Evolutionary conservation across 1,140 invertebrate genomes (phyloP).

Genomic region (Holcopasites calliopsidis): DNA sequence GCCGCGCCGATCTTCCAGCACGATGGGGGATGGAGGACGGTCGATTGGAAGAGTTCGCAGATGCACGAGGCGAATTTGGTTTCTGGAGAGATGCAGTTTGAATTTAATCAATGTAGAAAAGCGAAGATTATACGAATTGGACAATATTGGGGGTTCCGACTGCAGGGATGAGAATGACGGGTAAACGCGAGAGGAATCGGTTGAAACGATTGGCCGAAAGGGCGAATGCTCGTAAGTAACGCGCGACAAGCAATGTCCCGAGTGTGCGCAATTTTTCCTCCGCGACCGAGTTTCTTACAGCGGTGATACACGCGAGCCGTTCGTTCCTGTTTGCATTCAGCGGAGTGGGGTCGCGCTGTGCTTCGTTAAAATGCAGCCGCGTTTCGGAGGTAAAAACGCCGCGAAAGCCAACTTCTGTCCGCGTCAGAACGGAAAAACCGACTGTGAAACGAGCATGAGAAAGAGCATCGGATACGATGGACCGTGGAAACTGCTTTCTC

Average conservation of each 20-base stretch:
- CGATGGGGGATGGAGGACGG: too few species aligned
- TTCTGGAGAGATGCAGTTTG: too few species aligned
- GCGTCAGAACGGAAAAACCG: constrained; percentile 17
- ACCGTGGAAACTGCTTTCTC: not conserved
- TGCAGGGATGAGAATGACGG: too few species aligned
- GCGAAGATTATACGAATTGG: too few species aligned
- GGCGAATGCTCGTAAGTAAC: not conserved
- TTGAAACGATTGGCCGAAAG: constrained; percentile 19
- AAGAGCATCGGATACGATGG: not conserved
- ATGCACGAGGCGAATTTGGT: too few species aligned
- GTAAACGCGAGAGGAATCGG: not conserved
- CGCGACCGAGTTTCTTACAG: constrained; percentile 29
- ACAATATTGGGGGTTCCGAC: too few species aligned
- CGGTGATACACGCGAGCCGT: not conserved
- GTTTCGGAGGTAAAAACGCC: constrained; percentile 13
- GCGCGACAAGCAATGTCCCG: not conserved
- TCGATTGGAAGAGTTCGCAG: too few species aligned
- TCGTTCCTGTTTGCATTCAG: not conserved
- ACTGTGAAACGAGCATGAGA: not conserved
- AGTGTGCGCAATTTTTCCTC: not conserved
- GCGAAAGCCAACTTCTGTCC: constrained; percentile 7
- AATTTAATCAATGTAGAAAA: too few species aligned
- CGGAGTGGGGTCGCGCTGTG: not conserved
- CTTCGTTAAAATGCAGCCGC: constrained; percentile 28
- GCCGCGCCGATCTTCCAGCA: not conserved